Evolutionary conservation across 2,113 vertebrate species (phyloP).

Genomic region (Nasalis larvatus): DNA sequence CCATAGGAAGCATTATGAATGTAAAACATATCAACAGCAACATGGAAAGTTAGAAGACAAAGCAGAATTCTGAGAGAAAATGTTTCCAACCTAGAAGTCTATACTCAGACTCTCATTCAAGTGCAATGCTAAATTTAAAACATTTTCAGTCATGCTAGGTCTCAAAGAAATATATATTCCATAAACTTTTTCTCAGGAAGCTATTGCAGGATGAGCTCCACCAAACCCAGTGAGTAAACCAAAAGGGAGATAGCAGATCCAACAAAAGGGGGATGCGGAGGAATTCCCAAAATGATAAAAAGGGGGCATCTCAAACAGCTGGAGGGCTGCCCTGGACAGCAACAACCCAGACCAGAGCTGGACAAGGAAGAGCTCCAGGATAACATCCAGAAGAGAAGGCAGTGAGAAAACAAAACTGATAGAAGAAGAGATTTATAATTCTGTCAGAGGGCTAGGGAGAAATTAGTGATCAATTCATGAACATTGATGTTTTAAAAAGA

Average conservation of each 20-base stretch:
- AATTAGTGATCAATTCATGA: background rate
- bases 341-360: background rate
- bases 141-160: background rate
- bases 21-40: background rate
- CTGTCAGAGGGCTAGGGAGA: background rate
- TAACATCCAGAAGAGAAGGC: background rate
- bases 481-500: background rate
- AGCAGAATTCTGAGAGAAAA: conserved; percentile 12
- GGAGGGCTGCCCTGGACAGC: background rate
- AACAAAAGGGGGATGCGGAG: background rate
- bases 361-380: background rate
- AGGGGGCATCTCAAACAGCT: background rate
- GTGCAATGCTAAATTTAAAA: background rate
- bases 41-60: background rate
- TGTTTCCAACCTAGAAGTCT: conserved; percentile 21
- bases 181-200: background rate
- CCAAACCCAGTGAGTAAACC: background rate
- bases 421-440: background rate
- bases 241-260: background rate
- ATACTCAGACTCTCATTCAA: background rate
- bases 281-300: conserved; percentile 28
- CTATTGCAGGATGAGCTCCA: background rate
- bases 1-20: background rate
- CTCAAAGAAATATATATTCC: background rate
- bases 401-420: background rate